Conservation (phyloP, 2,113 vertebrate species). For the Callaeas wilsoni region DNA sequence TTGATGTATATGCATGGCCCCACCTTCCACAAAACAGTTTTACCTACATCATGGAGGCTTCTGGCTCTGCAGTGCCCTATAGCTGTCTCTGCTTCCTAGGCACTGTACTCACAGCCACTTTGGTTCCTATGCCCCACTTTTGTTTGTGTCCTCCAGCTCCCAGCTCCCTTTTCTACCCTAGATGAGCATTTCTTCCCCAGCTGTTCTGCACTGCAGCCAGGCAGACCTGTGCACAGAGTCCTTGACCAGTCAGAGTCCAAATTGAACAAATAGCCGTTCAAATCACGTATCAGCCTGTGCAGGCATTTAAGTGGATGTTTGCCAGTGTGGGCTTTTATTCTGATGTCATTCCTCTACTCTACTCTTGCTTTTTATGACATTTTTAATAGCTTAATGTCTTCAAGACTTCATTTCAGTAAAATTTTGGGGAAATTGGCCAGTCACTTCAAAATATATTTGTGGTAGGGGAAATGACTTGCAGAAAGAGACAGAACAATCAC, state of each 20-base stretch:
- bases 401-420: neutral
- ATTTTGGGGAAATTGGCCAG: neutral
- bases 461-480: neutral
- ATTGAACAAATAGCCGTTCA: neutral
- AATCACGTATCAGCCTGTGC: neutral
- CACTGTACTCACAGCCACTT: neutral
- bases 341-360: neutral
- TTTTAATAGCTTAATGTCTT: neutral
- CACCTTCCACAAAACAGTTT: neutral
- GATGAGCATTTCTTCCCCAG: neutral
- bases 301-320: neutral
- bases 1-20: neutral
- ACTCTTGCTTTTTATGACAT: neutral
- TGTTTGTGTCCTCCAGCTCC: neutral
- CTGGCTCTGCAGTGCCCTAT: neutral
- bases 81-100: neutral
- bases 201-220: neutral
- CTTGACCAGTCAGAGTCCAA: neutral
- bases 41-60: neutral
- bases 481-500: neutral
- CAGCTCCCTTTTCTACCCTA: neutral
- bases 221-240: neutral
- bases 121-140: neutral
- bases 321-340: neutral
- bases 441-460: neutral